A percentile compares a stretch with the other conserved stretches of the same genome.
These are phyloP conservation scores for Coracopsis vasa DNA, from an alignment of 2,113 vertebrate genomes.

Conservation along the genomic window DNA sequence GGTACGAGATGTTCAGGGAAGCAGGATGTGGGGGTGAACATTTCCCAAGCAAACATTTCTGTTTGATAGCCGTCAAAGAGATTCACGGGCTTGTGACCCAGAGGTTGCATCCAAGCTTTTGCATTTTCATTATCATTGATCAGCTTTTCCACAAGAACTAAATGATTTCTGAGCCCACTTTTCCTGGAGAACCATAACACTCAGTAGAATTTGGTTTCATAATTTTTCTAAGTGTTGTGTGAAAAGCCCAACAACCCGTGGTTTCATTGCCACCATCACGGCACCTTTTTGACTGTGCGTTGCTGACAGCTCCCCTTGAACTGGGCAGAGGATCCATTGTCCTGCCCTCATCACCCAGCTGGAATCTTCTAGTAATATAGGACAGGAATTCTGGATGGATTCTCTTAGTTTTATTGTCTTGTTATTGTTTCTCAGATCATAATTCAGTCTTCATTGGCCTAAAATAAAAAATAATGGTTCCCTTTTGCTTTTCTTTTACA, in stretches of 20 bases:
- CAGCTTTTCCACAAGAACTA: not conserved
- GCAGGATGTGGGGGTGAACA: not conserved
- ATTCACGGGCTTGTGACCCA: not conserved
- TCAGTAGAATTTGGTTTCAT: not conserved
- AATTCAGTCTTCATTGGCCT: not conserved
- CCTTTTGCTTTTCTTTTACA: not conserved
- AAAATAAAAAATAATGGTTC: not conserved
- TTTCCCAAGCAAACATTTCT: not conserved
- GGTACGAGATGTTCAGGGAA: not conserved
- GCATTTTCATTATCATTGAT: accelerated
- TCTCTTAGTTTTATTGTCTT: not conserved
- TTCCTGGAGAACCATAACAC: not conserved
- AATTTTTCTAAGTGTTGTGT: not conserved
- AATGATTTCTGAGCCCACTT: not conserved
- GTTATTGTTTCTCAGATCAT: not conserved
- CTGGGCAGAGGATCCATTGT: not conserved
- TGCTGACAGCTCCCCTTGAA: slow-evolving; percentile 42
- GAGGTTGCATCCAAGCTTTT: not conserved
- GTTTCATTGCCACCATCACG: not conserved
- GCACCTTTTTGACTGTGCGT: not conserved
- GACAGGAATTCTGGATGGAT: not conserved
- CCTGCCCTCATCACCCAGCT: not conserved
- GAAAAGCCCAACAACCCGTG: not conserved
- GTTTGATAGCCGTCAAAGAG: not conserved
- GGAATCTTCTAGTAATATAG: not conserved